phyloP scores from a whole-genome alignment of 2,113 vertebrate species.

The Hyperoodon ampullatus region DNA sequence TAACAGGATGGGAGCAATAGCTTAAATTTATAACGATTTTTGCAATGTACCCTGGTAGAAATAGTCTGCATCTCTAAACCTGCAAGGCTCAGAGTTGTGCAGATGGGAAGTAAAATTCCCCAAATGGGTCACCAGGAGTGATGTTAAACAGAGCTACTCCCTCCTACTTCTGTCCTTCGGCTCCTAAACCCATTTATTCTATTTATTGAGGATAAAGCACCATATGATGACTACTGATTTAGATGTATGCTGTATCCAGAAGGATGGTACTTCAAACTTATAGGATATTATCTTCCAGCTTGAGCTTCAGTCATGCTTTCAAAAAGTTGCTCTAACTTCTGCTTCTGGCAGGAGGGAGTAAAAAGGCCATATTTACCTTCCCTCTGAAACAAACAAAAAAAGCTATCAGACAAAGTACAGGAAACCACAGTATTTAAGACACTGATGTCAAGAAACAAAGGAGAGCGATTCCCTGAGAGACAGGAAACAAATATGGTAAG shows the following conservation, averaged over 20 bases:
- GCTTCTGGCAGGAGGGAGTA: not conserved
- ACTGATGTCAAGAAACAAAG: not conserved
- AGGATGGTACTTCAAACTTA: not conserved
- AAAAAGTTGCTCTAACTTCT: slow-evolving; percentile 2
- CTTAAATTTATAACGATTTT: not conserved
- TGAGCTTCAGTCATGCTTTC: not conserved
- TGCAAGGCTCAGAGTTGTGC: not conserved
- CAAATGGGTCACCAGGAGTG: not conserved
- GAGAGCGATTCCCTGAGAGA: not conserved
- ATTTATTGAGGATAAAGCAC: not conserved
- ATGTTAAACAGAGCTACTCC: not conserved
- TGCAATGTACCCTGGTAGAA: not conserved
- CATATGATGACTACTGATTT: not conserved
- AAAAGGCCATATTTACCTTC: not conserved
- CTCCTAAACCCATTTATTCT: not conserved
- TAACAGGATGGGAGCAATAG: not conserved
- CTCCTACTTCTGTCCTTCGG: not conserved
- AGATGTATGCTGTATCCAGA: not conserved
- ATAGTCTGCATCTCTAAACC: not conserved
- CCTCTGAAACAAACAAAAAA: not conserved
- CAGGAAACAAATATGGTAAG: not conserved
- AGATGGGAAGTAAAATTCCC: not conserved
- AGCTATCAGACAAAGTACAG: not conserved
- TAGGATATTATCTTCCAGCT: not conserved
- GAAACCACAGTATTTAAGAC: not conserved